Evolutionary conservation across 2,113 vertebrate genomes (phyloP).

Genomic region (Sinocyclocheilus grahami): DNA sequence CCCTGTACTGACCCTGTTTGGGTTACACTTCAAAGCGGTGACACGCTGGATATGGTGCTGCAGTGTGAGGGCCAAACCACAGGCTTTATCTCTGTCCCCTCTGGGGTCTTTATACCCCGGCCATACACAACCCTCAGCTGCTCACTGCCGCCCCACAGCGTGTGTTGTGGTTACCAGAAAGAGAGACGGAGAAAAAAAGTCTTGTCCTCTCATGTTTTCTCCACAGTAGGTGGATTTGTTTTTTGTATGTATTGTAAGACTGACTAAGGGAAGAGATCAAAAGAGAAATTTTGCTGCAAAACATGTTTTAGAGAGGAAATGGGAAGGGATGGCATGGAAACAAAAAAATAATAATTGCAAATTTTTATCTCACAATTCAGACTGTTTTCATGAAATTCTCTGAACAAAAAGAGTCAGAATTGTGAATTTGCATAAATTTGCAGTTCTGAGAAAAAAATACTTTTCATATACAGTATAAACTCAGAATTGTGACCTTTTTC

Average conservation of each 20-base stretch:
- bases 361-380: no score
- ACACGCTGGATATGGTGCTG: conserved; percentile 30
- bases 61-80: conserved; percentile 49
- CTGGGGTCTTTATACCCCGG: conserved; percentile 44
- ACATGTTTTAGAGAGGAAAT: not conserved
- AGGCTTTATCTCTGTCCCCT: conserved; percentile 42
- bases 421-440: no score
- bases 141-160: conserved; percentile 44
- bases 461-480: no score
- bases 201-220: conserved; percentile 53
- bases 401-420: no score
- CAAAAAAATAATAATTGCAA: no score
- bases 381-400: no score
- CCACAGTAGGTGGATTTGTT: not conserved
- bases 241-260: not conserved
- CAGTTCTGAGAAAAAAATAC: no score
- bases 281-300: not conserved
- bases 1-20: conserved; percentile 41
- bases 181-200: conserved; percentile 2
- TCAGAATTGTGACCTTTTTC: no score
- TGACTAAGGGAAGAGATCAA: conserved; percentile 2
- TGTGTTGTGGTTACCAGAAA: conserved; percentile 56
- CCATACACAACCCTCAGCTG: conserved; percentile 43
- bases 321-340: not conserved
- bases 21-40: conserved; percentile 25